Conservation (phyloP, 2,113 vertebrate species). For the Herpailurus yagouaroundi region DNA sequence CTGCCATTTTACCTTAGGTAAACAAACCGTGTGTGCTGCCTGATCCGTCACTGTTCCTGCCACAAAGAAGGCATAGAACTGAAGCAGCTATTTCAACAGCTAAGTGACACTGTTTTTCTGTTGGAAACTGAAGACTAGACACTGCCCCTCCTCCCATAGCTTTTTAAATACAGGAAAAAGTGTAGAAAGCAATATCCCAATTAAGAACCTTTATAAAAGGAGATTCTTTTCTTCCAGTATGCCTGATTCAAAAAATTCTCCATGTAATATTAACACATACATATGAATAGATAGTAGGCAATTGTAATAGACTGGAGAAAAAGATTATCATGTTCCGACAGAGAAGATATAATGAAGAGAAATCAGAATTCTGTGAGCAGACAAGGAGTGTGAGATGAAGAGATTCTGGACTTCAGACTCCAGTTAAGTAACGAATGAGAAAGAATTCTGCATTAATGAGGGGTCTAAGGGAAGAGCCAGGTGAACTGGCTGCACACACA, state of each 20-base stretch:
- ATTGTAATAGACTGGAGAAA: conserved; percentile 57
- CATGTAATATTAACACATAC: conserved; percentile 54
- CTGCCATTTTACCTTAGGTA: conserved; percentile 65
- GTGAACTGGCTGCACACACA: not conserved
- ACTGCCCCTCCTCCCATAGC: not conserved
- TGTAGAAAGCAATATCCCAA: not conserved
- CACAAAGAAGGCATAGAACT: not conserved
- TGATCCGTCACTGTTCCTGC: conserved; percentile 55
- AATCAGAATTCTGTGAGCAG: conserved; percentile 55
- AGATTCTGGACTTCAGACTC: conserved; percentile 47
- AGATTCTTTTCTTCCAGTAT: conserved; percentile 52
- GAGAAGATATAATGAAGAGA: conserved; percentile 60
- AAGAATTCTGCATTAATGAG: conserved; percentile 52
- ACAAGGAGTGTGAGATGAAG: conserved; percentile 5
- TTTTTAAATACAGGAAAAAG: conserved; percentile 19
- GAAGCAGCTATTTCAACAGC: conserved; percentile 42
- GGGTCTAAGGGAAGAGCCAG: not conserved
- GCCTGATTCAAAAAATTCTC: conserved; percentile 30
- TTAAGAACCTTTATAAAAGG: conserved; percentile 54
- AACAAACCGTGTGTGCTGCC: conserved; percentile 42
- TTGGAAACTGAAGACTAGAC: conserved; percentile 19
- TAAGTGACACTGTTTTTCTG: conserved; percentile 47
- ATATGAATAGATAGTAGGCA: conserved; percentile 48
- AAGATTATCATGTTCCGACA: conserved; percentile 51
- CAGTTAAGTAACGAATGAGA: conserved; percentile 57